Evolutionary conservation across 2,797 vertebrate species (phyloP).

Genomic region (Melanotaenia boesemani): DNA sequence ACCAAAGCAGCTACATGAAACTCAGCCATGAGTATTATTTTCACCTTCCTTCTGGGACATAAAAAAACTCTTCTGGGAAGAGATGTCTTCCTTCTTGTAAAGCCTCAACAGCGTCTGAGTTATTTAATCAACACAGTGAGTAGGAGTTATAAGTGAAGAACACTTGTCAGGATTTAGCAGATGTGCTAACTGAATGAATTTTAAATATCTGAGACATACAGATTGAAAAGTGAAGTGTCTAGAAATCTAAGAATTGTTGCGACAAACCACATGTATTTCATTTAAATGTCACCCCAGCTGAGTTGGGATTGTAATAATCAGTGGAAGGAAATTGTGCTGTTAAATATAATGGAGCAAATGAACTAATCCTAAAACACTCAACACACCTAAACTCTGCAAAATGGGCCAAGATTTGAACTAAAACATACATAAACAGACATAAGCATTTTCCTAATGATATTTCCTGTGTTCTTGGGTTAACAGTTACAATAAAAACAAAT

Average conservation of each 20-base stretch:
- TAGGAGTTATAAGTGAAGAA: too few relatives aligned
- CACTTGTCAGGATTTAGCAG: too few relatives aligned
- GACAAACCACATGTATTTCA: not conserved
- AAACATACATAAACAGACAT: too few relatives aligned
- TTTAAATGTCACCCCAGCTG: not conserved
- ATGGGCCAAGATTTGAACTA: not conserved
- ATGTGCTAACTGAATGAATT: not conserved
- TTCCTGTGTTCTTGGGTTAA: too few relatives aligned
- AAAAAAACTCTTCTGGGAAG: not conserved
- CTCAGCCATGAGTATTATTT: constrained; percentile 1
- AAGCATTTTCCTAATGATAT: too few relatives aligned
- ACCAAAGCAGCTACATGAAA: not conserved
- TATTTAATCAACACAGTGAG: not conserved
- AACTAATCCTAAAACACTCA: too few relatives aligned
- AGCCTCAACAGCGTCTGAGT: not conserved
- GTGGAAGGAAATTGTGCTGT: not conserved
- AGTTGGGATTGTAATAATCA: not conserved
- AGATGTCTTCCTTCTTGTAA: not conserved
- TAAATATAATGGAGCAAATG: not conserved
- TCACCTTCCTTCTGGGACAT: not conserved
- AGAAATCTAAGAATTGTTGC: too few relatives aligned
- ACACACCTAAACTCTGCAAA: not conserved
- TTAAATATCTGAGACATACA: too few relatives aligned
- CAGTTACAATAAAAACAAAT: too few relatives aligned
- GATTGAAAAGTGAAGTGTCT: too few relatives aligned